A percentile compares a stretch with the other conserved stretches of the same genome.
Evolutionary conservation across 2,888 invertebrate genomes (phyloP).

Genomic region (Boloria euphrosyne): DNA sequence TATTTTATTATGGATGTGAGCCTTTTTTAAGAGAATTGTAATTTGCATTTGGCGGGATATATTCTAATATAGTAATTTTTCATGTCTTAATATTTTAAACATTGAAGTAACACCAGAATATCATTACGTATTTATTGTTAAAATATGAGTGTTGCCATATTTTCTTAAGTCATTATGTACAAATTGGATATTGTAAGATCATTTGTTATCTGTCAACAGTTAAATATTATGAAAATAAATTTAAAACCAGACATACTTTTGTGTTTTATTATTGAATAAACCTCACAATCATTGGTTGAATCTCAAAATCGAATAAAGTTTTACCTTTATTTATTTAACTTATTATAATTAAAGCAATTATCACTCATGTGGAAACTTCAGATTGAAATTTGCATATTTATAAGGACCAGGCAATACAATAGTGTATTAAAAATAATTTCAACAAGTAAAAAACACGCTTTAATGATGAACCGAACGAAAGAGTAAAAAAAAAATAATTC

Average conservation of each 20-base stretch:
- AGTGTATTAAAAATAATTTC: too few relatives aligned
- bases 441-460: too few relatives aligned
- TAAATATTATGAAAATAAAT: constrained; percentile 82
- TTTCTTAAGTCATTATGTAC: constrained; percentile 82
- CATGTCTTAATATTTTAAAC: constrained; percentile 39
- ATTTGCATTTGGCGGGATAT: constrained; percentile 8
- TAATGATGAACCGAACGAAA: too few relatives aligned
- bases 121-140: constrained; percentile 72
- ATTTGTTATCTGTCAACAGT: constrained; percentile 83
- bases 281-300: too few relatives aligned
- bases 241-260: constrained; percentile 63
- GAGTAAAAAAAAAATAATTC: too few relatives aligned
- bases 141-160: constrained; percentile 82
- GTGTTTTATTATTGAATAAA: constrained; percentile 49
- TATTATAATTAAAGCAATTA: too few relatives aligned
- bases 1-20: constrained; percentile 40
- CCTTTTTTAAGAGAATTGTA: constrained; percentile 5
- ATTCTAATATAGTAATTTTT: constrained; percentile 32
- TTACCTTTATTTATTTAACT: too few relatives aligned
- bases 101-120: constrained; percentile 41
- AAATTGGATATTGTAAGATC: constrained; percentile 81
- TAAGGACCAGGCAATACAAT: too few relatives aligned
- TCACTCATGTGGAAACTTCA: too few relatives aligned
- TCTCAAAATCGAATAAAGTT: too few relatives aligned
- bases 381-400: too few relatives aligned